Conservation (phyloP, 2,113 vertebrate genomes). For the Phrynosoma platyrhinos region DNA sequence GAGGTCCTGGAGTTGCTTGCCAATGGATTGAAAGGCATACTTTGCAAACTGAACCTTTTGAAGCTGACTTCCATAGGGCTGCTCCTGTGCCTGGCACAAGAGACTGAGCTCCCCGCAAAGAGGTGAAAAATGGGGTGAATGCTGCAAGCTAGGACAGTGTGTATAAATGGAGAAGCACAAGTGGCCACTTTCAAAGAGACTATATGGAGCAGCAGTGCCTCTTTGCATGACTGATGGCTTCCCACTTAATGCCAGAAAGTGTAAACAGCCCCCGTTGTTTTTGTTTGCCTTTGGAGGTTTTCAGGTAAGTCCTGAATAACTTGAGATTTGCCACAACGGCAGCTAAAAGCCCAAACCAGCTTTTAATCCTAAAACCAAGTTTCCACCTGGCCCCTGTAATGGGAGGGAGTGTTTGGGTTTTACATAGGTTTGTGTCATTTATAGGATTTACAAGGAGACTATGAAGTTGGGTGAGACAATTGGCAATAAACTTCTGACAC, state of each 20-base stretch:
- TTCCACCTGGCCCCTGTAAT: not conserved
- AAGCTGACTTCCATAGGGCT: not conserved
- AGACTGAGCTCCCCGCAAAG: not conserved
- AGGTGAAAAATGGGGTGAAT: not conserved
- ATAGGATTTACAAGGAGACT: conserved; percentile 26
- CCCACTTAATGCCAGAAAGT: conserved; percentile 11
- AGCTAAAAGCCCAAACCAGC: conserved; percentile 15
- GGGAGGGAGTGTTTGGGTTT: not conserved
- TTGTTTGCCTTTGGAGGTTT: conserved; percentile 31
- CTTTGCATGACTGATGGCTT: conserved; percentile 3
- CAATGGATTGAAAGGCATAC: not conserved
- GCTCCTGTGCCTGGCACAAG: not conserved
- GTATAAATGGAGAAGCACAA: not conserved
- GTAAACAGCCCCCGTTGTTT: conserved; percentile 15
- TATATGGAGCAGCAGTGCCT: not conserved
- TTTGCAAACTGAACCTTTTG: not conserved
- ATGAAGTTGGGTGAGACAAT: not conserved
- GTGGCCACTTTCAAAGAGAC: not conserved
- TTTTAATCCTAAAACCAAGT: conserved; percentile 28
- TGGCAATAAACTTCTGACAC: conserved; percentile 9
- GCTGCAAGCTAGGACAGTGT: not conserved
- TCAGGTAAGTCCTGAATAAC: conserved; percentile 25
- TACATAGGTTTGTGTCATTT: not conserved
- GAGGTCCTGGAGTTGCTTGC: not conserved
- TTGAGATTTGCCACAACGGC: conserved; percentile 21